A percentile compares a stretch with the other conserved stretches of the same genome.
Evolutionary conservation across 2,797 vertebrate species (phyloP).

Genomic region (Fistularia tabacaria): DNA sequence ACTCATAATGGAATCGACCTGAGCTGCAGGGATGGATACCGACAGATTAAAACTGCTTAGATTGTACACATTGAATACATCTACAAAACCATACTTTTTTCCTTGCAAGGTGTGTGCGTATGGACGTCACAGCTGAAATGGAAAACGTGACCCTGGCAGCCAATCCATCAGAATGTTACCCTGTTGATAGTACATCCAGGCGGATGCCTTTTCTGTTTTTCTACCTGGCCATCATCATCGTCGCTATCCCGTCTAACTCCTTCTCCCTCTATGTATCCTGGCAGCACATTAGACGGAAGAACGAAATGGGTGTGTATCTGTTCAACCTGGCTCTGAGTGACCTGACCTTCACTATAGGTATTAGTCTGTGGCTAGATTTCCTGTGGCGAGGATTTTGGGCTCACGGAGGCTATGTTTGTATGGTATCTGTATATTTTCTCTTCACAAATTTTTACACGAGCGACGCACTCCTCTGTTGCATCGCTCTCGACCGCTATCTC

Average conservation of each 20-base stretch:
- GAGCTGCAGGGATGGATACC: no score
- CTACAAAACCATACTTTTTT: conserved; percentile 4
- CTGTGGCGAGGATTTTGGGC: conserved; percentile 77
- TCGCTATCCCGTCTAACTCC: conserved; percentile 79
- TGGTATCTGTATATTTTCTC: conserved; percentile 71
- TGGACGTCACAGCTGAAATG: conserved; percentile 25
- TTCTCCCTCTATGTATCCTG: conserved; percentile 81
- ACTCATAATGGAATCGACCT: no score
- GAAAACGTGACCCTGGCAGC: conserved; percentile 40
- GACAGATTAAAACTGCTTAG: no score
- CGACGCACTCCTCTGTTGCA: conserved; percentile 82
- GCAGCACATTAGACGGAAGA: conserved; percentile 80
- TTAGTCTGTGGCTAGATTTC: conserved; percentile 83
- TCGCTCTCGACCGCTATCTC: conserved; percentile 83
- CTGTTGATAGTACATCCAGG: conserved; percentile 43
- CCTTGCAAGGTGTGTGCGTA: conserved; percentile 17
- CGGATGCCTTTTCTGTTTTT: conserved; percentile 71
- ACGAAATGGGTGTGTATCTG: conserved; percentile 85
- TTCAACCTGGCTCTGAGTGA: conserved; percentile 86
- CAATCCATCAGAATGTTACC: conserved; percentile 51
- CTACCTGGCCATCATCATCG: conserved; percentile 73
- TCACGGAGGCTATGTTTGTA: conserved; percentile 63
- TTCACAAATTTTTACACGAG: conserved; percentile 87
- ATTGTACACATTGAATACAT: no score
- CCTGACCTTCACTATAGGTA: conserved; percentile 74